Conservation (phyloP, 1,140 invertebrate species). For the Acromyrmex echinatior region DNA sequence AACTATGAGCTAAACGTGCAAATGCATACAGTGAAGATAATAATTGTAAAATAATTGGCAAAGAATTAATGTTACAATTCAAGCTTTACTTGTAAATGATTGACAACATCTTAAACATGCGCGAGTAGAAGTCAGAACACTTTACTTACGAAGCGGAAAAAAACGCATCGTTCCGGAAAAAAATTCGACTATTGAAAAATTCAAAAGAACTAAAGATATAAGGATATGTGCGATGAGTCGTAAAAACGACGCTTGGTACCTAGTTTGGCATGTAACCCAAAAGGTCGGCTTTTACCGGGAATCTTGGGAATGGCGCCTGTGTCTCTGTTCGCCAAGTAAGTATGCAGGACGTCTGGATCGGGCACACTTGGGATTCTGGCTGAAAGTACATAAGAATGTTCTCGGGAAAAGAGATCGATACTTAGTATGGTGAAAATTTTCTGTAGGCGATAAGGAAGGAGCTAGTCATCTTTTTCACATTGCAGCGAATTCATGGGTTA, state of each 20-base stretch:
- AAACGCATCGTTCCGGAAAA: background rate
- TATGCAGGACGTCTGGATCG: constrained; percentile 79
- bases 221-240: constrained; percentile 58
- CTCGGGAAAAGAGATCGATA: constrained; percentile 52
- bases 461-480: constrained; percentile 29
- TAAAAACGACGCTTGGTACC: constrained; percentile 74
- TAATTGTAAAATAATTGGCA: background rate
- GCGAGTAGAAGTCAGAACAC: background rate
- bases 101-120: background rate
- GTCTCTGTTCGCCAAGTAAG: constrained; percentile 79
- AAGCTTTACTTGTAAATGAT: background rate
- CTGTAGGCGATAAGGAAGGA: constrained; percentile 38
- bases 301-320: constrained; percentile 70
- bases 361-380: constrained; percentile 79
- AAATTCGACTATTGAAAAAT: constrained; percentile 19
- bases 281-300: constrained; percentile 75
- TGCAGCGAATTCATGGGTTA: background rate
- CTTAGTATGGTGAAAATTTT: constrained; percentile 64
- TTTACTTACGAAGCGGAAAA: background rate
- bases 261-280: constrained; percentile 80
- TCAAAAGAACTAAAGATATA: constrained; percentile 26
- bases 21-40: background rate
- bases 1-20: background rate
- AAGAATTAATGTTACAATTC: background rate
- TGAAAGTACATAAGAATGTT: constrained; percentile 68